Conservation (phyloP, 2,888 invertebrate species). For the Lumbricus terrestris region DNA sequence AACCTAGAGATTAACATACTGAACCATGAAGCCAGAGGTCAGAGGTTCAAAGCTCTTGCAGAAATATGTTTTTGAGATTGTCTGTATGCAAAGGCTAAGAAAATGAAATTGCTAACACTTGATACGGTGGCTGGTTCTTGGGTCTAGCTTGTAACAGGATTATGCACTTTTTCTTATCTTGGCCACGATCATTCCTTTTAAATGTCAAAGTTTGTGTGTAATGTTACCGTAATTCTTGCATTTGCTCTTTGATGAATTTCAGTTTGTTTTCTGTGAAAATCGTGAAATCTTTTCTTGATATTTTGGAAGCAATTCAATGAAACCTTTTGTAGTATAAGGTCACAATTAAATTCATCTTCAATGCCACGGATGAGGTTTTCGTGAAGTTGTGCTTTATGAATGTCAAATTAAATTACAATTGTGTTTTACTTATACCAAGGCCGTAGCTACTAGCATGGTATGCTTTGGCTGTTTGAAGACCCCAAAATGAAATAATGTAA, state of each 20-base stretch:
- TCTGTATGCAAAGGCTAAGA: not conserved
- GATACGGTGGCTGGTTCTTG: not conserved
- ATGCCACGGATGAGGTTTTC: too few species aligned
- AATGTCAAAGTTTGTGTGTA: not conserved
- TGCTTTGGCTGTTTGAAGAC: too few species aligned
- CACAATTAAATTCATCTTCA: too few species aligned
- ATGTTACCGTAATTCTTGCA: not conserved
- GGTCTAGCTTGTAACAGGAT: not conserved
- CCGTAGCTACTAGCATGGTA: too few species aligned
- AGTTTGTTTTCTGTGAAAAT: not conserved
- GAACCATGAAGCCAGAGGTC: not conserved
- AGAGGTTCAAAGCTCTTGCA: not conserved
- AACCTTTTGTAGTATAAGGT: too few species aligned
- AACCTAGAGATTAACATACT: too few species aligned
- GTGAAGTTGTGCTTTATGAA: too few species aligned
- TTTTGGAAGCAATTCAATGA: too few species aligned
- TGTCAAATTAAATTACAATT: too few species aligned
- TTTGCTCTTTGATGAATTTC: not conserved
- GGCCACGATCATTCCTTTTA: not conserved
- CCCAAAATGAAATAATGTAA: too few species aligned
- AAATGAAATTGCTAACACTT: not conserved
- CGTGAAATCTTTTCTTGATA: not conserved
- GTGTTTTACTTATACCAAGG: too few species aligned
- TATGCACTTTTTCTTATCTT: not conserved
- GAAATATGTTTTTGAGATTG: too few species aligned